Evolutionary conservation across 2,113 vertebrate genomes (phyloP).

Genomic region (Tragelaphus strepsiceros): DNA sequence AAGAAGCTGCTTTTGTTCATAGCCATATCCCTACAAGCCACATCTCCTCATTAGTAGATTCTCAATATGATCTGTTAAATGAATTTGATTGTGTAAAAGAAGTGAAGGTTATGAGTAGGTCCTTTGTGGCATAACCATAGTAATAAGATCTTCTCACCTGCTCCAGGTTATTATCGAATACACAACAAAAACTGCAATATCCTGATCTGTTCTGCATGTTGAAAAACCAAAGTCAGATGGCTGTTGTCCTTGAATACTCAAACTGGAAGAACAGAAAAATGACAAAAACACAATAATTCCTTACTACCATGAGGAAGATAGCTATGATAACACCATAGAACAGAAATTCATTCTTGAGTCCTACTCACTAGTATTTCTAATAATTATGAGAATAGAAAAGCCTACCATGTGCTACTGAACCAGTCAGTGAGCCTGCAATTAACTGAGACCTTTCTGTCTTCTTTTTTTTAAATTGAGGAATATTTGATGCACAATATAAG

Average conservation of each 20-base stretch:
- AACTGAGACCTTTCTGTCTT: not conserved
- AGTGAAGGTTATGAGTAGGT: not conserved
- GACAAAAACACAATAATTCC: not conserved
- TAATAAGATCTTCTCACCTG: conserved; percentile 81
- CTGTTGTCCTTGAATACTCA: conserved; percentile 59
- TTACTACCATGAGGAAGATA: not conserved
- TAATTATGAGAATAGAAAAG: not conserved
- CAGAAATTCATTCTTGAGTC: not conserved
- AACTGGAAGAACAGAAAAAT: conserved; percentile 63
- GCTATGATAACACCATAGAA: not conserved
- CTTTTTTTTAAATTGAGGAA: not conserved
- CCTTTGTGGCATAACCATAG: not conserved
- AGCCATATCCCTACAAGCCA: not conserved
- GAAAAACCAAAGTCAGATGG: conserved; percentile 71
- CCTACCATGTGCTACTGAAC: not conserved
- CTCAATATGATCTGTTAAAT: not conserved
- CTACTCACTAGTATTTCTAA: not conserved
- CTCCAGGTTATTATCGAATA: conserved; percentile 89
- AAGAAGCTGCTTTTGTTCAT: not conserved
- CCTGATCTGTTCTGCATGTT: conserved; percentile 83
- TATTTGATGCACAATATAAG: not conserved
- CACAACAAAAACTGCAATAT: conserved; percentile 92
- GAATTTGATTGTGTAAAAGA: not conserved
- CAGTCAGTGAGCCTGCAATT: not conserved
- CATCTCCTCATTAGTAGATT: not conserved